Evolutionary conservation across 2,888 invertebrate species (phyloP), one percentile per base, ranked within the genome.

Genomic region (Panzeria rudis): DNA sequence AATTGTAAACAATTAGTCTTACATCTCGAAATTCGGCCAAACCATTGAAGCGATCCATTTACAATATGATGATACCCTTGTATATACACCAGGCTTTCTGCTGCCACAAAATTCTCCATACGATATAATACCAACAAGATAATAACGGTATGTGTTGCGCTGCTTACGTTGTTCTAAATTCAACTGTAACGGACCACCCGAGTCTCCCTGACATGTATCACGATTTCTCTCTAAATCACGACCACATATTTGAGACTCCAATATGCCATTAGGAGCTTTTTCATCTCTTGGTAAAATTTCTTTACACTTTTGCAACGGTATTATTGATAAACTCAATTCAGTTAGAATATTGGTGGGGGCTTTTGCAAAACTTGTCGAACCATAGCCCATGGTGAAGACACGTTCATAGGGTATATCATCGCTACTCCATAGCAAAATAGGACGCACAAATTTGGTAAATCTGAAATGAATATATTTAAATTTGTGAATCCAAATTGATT

Each of bases 321-420:
- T 87, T 25, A 89, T 59, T 4, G 88, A 87, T 25, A 91, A 77
- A 44, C 89, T 89, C 8, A 90, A 75, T 66, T 90, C 89, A 4
- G 90, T 90, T n/a, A 91, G 86, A 9, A 90, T 86, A 78, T 91
- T 90, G 2, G 91, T 90, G 9, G 88, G 88, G 0, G 89, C 87
- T 72, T 89, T 88, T 0, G 89, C 93, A 86, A 92, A 94, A 84
- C 92, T 90, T 2, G 93, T 93, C 85, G 93, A 93, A 7, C 95
- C 95, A 93, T 94, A 95, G 72, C 95, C 95, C 86, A 94, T 94
- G 5, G 95, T 95, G 5, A 94, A 93, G 2, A 93, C 93, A 84
- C 91, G 91, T 2, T 88, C 87, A 69, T 91, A 91, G 1, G 92
- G 90, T 52, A 93, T 89, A 17, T 89, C 86, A 20, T 87, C 81